Base-by-base conservation (phyloP, 2,888 invertebrate genomes). In the Heteropelma amictum region DNA sequence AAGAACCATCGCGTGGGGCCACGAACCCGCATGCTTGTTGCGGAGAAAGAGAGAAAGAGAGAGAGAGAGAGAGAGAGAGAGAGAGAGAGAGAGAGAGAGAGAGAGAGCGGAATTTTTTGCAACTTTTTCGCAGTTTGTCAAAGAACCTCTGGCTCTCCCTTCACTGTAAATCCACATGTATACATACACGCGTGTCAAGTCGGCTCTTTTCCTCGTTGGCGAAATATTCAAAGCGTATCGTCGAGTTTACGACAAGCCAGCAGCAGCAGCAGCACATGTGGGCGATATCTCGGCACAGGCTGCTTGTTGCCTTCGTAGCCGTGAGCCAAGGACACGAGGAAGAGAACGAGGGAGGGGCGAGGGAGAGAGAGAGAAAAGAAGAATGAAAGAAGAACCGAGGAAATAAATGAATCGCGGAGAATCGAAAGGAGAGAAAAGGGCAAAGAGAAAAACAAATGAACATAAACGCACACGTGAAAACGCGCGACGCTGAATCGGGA, bases 1-100 rank as follows among this genome's bases (percentile, higher is more conserved):
- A 53, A 76, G 73, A 75, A 77, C 75, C 82, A 73, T 77, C 77
- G 80, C 80, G 82, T 82, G 82, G 82, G 82, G 79, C 75, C 70
- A 68, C 76, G 49, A 69, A 49, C 49, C 45, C 51, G 49, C 28
- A 60, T 17, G 5, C 67, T 40, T 21, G 40, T 38, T 47, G 61
- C 28, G 67, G n/a, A n/a, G n/a, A n/a, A n/a, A n/a, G n/a, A n/a
- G n/a, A n/a, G n/a, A n/a, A n/a, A n/a, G n/a, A n/a, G n/a, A n/a
- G n/a, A n/a, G n/a, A n/a, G n/a, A n/a, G n/a, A n/a, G n/a, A n/a
- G n/a, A n/a, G n/a, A n/a, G n/a, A n/a, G n/a, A n/a, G n/a, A n/a
- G n/a, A n/a, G n/a, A n/a, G n/a, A n/a, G n/a, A n/a, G n/a, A n/a
- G n/a, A n/a, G n/a, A n/a, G n/a, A n/a, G n/a, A n/a, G n/a, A n/a